These are phyloP conservation scores for Athrips mouffetella DNA, from an alignment of 2,888 invertebrate genomes.

Conservation along the genomic window DNA sequence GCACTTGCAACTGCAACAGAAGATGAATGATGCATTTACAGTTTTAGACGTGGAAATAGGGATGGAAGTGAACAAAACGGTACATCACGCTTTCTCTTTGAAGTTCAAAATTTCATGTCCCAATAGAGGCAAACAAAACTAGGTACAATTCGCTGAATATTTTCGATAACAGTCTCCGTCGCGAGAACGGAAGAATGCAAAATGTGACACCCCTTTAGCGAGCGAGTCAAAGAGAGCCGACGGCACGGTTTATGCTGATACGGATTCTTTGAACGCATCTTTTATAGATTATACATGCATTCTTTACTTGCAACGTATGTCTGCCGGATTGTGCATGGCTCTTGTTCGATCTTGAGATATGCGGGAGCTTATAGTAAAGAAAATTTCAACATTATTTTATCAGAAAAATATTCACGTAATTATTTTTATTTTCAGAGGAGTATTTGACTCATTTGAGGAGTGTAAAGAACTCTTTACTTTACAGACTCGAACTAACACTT, in stretches of 20 bases:
- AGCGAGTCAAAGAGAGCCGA: slow-evolving; percentile 50
- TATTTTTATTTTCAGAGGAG: background rate
- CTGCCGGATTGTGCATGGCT: slow-evolving; percentile 7
- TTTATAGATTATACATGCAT: slow-evolving; percentile 45
- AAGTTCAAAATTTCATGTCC: slow-evolving; percentile 28
- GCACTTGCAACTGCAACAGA: background rate
- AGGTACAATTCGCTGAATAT: slow-evolving; percentile 36
- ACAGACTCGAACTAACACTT: too few relatives aligned
- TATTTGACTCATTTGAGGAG: too few relatives aligned
- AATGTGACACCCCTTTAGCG: slow-evolving; percentile 50
- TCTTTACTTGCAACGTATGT: slow-evolving; percentile 29
- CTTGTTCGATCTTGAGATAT: background rate
- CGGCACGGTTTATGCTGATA: slow-evolving; percentile 53
- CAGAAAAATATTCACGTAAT: background rate
- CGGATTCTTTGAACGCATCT: slow-evolving; percentile 53
- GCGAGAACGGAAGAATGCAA: slow-evolving; percentile 44
- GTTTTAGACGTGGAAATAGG: slow-evolving; percentile 5
- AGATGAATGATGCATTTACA: slow-evolving; percentile 11
- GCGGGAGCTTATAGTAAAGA: background rate
- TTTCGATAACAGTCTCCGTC: slow-evolving; percentile 45
- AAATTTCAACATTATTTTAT: background rate
- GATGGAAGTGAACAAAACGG: slow-evolving; percentile 17
- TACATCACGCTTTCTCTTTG: slow-evolving; percentile 22
- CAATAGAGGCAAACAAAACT: slow-evolving; percentile 36
- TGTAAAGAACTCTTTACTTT: too few relatives aligned